Percentiles rank a stretch among this genome's conserved stretches.
phyloP scores from a whole-genome alignment of 2,888 invertebrate genomes.

The Rhagonycha fulva region DNA sequence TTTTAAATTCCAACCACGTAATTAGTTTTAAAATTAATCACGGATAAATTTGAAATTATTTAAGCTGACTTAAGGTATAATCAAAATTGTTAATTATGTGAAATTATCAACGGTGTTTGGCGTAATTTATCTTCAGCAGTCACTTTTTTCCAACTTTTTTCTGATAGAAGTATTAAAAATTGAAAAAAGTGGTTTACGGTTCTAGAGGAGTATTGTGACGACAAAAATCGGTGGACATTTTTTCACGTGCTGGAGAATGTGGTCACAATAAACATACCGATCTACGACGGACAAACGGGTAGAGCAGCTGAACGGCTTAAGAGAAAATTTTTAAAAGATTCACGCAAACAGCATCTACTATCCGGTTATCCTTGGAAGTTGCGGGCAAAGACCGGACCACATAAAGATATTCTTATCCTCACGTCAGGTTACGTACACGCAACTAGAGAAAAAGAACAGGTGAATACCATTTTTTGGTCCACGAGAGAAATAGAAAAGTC shows the following conservation, averaged over 20 bases:
- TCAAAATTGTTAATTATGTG: slow-evolving; percentile 8
- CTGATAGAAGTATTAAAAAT: not conserved
- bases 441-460: slow-evolving; percentile 20
- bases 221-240: not conserved
- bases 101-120: slow-evolving; percentile 6
- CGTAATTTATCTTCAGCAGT: slow-evolving; percentile 5
- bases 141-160: not conserved
- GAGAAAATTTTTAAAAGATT: slow-evolving; percentile 14
- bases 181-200: not conserved
- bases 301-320: slow-evolving; percentile 12
- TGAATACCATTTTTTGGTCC: slow-evolving; percentile 3
- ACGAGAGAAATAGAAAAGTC: slow-evolving; percentile 16
- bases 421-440: slow-evolving; percentile 9
- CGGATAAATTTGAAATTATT: not conserved
- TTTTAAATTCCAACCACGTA: not conserved
- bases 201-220: slow-evolving; percentile 1
- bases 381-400: slow-evolving; percentile 41
- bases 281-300: not conserved
- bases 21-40: not conserved
- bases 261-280: slow-evolving; percentile 11
- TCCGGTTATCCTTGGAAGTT: slow-evolving; percentile 39
- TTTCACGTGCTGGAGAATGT: not conserved
- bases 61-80: not conserved
- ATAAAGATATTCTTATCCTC: slow-evolving; percentile 26
- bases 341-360: slow-evolving; percentile 25